Conservation (phyloP, 2,797 vertebrate species). For the Oryzias sinensis region DNA sequence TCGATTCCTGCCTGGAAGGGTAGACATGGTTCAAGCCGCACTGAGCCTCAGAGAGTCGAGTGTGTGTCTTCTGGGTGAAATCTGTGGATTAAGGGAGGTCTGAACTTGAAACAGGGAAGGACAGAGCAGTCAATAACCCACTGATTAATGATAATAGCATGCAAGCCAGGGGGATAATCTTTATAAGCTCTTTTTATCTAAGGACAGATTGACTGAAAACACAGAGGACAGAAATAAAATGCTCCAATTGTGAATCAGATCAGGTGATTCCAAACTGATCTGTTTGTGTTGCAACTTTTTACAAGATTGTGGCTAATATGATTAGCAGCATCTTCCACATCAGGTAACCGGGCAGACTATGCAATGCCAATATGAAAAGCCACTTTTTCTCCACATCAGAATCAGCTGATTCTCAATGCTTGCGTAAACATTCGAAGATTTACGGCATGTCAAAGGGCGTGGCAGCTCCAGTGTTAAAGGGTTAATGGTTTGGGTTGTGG, state of each 20-base stretch:
- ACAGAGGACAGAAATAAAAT: constrained; percentile 69
- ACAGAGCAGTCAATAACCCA: constrained; percentile 85
- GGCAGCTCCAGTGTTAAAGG: too few relatives aligned
- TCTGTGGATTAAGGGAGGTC: constrained; percentile 81
- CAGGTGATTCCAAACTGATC: constrained; percentile 50
- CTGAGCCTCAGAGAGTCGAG: constrained; percentile 61
- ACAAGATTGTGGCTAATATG: constrained; percentile 5
- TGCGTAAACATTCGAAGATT: too few relatives aligned
- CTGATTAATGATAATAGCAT: constrained; percentile 88
- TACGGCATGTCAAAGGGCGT: too few relatives aligned
- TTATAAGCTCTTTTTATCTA: constrained; percentile 85
- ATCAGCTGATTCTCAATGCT: too few relatives aligned
- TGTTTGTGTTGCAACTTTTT: constrained; percentile 60
- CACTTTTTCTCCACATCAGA: too few relatives aligned
- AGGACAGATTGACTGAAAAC: constrained; percentile 78
- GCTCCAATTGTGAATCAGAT: constrained; percentile 64
- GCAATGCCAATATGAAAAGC: too few relatives aligned
- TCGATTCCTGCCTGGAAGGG: constrained; percentile 61
- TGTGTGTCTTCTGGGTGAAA: constrained; percentile 75
- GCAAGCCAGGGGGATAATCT: constrained; percentile 85
- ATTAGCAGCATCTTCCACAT: constrained; percentile 7
- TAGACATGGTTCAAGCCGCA: constrained; percentile 60
- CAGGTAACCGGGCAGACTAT: constrained; percentile 6
- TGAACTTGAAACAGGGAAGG: constrained; percentile 85
- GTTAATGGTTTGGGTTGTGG: too few relatives aligned